Evolutionary conservation across 92 coral and sea anemone genomes (phyloP).

Genomic region (Epizoanthus rinbou): DNA sequence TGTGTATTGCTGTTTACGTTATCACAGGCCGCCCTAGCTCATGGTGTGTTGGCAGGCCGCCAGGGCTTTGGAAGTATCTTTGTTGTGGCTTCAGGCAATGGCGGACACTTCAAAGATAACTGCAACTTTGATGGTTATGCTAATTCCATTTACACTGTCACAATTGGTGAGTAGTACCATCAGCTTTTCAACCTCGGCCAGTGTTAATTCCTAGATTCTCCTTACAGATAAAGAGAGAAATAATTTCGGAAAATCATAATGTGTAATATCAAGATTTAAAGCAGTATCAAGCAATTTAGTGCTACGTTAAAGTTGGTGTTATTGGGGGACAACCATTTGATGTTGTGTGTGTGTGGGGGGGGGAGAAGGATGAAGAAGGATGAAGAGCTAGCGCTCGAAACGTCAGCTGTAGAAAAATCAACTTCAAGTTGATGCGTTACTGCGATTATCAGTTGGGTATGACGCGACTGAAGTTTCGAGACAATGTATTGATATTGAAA

Average conservation of each 20-base stretch:
- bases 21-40: conserved; percentile 94
- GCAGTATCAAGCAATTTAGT: no score
- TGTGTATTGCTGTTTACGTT: background rate
- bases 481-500: no score
- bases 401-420: no score
- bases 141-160: conserved; percentile 91
- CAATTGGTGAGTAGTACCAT: conserved; percentile 69
- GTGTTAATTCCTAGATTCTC: no score
- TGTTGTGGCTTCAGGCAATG: conserved; percentile 98
- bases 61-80: conserved; percentile 93
- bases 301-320: no score
- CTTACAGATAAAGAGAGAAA: no score
- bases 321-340: no score
- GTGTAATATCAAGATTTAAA: no score
- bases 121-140: conserved; percentile 99
- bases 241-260: no score
- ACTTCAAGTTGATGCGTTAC: no score
- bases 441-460: no score
- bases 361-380: background rate
- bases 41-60: conserved; percentile 97
- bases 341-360: background rate
- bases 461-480: no score
- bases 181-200: background rate
- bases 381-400: background rate
- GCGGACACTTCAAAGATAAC: conserved; percentile 96